Evolutionary conservation across 2,113 vertebrate species (phyloP).

Genomic region (Opisthocomus hoazin): DNA sequence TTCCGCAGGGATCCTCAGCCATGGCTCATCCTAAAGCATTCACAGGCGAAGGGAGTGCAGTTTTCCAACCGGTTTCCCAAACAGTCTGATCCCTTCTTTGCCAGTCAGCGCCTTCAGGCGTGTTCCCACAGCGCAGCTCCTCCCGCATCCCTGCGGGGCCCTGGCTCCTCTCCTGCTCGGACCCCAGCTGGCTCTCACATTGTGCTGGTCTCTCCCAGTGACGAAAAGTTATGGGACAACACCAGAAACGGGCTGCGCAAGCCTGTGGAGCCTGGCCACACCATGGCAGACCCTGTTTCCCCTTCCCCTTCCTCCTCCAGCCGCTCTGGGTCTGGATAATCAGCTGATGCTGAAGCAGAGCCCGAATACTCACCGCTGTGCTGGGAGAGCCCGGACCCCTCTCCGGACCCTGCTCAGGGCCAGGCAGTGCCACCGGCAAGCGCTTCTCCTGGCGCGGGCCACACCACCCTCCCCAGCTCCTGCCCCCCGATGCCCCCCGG

Average conservation of each 20-base stretch:
- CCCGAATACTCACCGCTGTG: not conserved
- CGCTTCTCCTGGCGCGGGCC: not conserved
- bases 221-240: too few species aligned
- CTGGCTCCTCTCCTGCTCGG: not conserved
- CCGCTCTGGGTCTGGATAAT: not conserved
- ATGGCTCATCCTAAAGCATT: not conserved
- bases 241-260: not conserved
- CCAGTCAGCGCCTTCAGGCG: not conserved
- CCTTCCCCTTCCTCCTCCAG: not conserved
- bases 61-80: not conserved
- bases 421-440: not conserved
- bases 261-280: not conserved
- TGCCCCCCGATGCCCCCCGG: not conserved
- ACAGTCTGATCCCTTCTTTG: not conserved
- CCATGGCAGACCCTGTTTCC: not conserved
- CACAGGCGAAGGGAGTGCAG: not conserved
- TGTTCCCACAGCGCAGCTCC: not conserved
- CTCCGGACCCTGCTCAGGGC: rapidly evolving
- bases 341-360: not conserved
- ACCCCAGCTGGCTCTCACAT: not conserved
- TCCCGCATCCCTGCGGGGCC: not conserved
- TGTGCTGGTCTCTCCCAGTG: not conserved
- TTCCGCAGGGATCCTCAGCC: not conserved
- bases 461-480: not conserved
- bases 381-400: not conserved